Base-by-base conservation (phyloP, 2,113 vertebrate genomes). In the Scomber scombrus region DNA sequence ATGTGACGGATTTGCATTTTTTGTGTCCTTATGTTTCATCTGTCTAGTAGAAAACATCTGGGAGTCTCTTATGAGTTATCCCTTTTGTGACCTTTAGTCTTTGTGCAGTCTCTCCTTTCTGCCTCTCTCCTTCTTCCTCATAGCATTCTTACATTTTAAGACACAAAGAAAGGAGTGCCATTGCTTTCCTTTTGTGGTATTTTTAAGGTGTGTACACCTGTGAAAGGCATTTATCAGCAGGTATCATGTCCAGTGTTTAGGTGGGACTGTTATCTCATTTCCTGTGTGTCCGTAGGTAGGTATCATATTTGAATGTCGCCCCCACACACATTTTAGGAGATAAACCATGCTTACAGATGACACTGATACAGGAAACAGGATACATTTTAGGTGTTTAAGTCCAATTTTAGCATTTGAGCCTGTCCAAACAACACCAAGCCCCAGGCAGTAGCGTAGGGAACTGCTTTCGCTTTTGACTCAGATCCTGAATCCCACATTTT, bases 381-480 rank as follows among this genome's bases (percentile, higher is more conserved):
- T 56, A 31, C 14, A 63, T 49, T 47, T 73, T 46, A 3, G 23
- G 26, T 6, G 23, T 81, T 47, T 69, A 13, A 60, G 40, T 19
- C 43, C 46, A 49, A 23, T 58, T 50, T 75, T 60, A 54, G 47
- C 16, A 56, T n/a, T 60, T n/a, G 60, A 56, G 26, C 55, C 18
- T 8, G 40, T 77, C 56, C 65, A 54, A 74, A 49, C 6, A 5
- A 63, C 74, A 63, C 14, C 18, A 51, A 29, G 21, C n/a, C 2
- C 70, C 63, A 76, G 67, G 49, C 49, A 31, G 56, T 12, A 69
- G 46, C 0, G 18, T 62, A 55, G 82, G 79, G 78, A 86, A 78
- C 70, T 54, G 19, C 79, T 89, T 89, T 91, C 81, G 40, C 63
- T 14, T 63, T 62, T 88, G 88, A 81, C 73, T 89, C 82, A 75